phyloP scores from a whole-genome alignment of 2,888 invertebrate genomes.

The Eristalinus aeneus region DNA sequence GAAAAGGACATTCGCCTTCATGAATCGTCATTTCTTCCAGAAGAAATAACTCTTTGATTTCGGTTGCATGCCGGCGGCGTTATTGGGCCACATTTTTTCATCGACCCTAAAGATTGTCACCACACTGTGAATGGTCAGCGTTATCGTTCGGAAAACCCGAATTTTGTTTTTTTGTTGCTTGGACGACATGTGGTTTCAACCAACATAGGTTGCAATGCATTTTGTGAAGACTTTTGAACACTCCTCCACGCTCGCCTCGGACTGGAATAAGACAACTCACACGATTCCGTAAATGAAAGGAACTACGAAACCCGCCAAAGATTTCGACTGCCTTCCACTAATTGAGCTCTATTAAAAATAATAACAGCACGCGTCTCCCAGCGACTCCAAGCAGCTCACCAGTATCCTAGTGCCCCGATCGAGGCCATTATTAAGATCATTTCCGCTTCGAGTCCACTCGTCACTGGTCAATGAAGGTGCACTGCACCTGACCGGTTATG shows the following conservation, averaged over 20 bases:
- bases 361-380: constrained; percentile 32
- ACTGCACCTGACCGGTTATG: neutral
- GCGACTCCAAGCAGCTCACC: neutral
- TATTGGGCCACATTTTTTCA: too few relatives aligned
- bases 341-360: constrained; percentile 22
- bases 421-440: constrained; percentile 27
- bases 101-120: too few relatives aligned
- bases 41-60: too few relatives aligned
- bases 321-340: neutral
- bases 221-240: too few relatives aligned
- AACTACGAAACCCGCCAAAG: neutral
- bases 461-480: neutral
- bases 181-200: too few relatives aligned
- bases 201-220: too few relatives aligned
- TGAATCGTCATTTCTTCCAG: too few relatives aligned
- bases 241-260: neutral
- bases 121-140: too few relatives aligned
- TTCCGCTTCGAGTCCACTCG: constrained; percentile 28
- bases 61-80: too few relatives aligned
- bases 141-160: too few relatives aligned
- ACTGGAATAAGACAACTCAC: neutral
- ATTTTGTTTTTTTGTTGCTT: too few relatives aligned
- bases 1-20: too few relatives aligned
- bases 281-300: neutral
- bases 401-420: neutral